These are phyloP conservation scores for Xerus inauris DNA, from an alignment of 2,113 vertebrate genomes.

Conservation along the genomic window DNA sequence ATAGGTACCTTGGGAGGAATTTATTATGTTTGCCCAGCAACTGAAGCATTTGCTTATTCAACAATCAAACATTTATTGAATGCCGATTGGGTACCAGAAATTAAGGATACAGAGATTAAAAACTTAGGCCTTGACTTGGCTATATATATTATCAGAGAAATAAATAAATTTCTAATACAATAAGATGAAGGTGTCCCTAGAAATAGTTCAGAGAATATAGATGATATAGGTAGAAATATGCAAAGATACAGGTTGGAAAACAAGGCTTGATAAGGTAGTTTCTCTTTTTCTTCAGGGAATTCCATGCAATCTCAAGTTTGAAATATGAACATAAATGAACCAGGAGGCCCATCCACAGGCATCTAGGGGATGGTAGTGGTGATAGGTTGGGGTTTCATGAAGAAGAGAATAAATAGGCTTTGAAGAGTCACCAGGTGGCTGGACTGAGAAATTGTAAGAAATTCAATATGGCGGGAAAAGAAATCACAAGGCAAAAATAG, in stretches of 20 bases:
- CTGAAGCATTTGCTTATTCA: background rate
- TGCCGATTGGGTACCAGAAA: background rate
- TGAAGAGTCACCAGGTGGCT: too few relatives aligned
- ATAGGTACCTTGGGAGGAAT: background rate
- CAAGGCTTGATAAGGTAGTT: background rate
- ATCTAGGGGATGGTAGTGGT: background rate
- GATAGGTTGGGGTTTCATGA: background rate
- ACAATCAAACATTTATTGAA: slow-evolving; percentile 31
- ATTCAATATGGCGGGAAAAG: background rate
- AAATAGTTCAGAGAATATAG: background rate
- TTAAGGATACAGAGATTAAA: background rate
- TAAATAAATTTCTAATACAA: background rate
- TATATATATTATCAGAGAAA: background rate
- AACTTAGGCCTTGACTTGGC: background rate
- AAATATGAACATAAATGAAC: background rate
- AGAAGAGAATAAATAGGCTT: rapidly evolving
- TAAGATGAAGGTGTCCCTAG: background rate
- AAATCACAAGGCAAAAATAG: background rate
- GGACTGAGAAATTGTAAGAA: background rate
- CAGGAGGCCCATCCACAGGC: background rate
- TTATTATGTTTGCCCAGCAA: background rate
- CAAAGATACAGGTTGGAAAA: background rate
- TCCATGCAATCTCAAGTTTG: background rate
- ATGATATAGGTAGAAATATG: background rate
- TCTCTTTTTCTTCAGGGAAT: background rate